A percentile compares a stretch with the other conserved stretches of the same genome.
Conservation (phyloP, 2,113 vertebrate genomes). For the Calidris pugnax region DNA sequence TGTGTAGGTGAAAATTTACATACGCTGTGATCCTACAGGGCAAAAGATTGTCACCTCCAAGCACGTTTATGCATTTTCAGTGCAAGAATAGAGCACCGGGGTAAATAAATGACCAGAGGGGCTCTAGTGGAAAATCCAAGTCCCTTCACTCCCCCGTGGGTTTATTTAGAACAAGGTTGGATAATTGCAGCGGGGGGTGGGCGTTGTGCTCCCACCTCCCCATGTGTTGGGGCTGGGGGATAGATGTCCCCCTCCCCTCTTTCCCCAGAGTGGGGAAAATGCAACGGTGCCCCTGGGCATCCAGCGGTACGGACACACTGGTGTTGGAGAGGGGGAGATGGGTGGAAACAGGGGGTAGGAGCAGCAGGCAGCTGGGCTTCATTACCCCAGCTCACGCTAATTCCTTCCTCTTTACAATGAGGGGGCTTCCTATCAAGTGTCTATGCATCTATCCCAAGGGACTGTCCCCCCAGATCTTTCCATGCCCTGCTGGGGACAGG, state of each 20-base stretch:
- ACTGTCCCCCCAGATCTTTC: background rate
- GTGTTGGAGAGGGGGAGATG: background rate
- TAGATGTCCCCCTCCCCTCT: background rate
- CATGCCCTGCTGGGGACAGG: background rate
- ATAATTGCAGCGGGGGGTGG: background rate
- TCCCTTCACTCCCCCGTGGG: background rate
- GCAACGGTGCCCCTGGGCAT: background rate
- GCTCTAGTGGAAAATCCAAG: background rate
- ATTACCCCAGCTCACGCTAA: background rate
- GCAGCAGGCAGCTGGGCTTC: background rate
- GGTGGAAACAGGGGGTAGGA: background rate
- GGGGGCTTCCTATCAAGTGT: background rate
- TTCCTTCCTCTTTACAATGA: background rate
- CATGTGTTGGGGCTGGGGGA: background rate
- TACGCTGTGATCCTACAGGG: background rate
- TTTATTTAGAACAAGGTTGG: background rate
- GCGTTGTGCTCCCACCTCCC: background rate
- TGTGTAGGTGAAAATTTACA: conserved; percentile 14
- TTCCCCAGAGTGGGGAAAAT: background rate
- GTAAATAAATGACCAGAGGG: conserved; percentile 25
- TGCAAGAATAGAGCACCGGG: background rate
- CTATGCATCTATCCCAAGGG: background rate
- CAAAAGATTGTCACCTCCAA: background rate
- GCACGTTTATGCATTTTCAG: background rate
- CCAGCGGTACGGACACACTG: background rate